Evolutionary conservation across 2,797 vertebrate species (phyloP), one percentile per base, ranked within the genome.

Genomic region (Amblyopsis hoosieri): DNA sequence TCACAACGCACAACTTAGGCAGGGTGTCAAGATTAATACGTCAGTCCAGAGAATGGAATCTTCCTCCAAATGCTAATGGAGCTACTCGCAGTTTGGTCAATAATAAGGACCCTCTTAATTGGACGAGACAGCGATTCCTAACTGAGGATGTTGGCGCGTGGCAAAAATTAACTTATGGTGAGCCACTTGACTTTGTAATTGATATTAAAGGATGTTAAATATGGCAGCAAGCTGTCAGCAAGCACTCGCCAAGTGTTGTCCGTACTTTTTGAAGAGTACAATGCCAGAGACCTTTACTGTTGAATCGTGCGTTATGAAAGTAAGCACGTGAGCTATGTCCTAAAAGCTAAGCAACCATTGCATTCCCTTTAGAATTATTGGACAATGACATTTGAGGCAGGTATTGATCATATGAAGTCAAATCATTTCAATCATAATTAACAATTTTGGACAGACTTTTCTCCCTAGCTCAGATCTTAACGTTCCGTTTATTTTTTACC

Each of bases 181-280:
- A 70, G 61, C 75, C 67, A 80, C 84, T 87, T 88, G 82, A 87
- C 87, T 87, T 89, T 85, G 83, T 88, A 90, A 91, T 89, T 89
- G 89, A 91, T 91, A 87, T 86, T 87, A 86, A 88, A 88, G 81
- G 83, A 80, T 78, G 83, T 88, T 85, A 87, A 90, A 90, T 84
- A 85, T 88, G 82, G 67, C 68, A 76, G 74, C 47, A 75, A 82
- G 75, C 83, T 83, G 85, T 85, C 87, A 84, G 71, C 59, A 54
- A 31, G 61, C 78, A 80, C 59, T 14, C 42, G 54, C 13, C 64
- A 64, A 45, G 54, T 55, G 65, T 57, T 70, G 56, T 71, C 52
- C 17, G 17, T 15, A 2, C 17, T 15, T 54, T 7, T 59, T 47
- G 66, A 51, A 62, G 17, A 60, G 60, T 42, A 33, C 11, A 29